phyloP scores from a whole-genome alignment of 2,888 invertebrate species.

The Tetranychus truncatus region DNA sequence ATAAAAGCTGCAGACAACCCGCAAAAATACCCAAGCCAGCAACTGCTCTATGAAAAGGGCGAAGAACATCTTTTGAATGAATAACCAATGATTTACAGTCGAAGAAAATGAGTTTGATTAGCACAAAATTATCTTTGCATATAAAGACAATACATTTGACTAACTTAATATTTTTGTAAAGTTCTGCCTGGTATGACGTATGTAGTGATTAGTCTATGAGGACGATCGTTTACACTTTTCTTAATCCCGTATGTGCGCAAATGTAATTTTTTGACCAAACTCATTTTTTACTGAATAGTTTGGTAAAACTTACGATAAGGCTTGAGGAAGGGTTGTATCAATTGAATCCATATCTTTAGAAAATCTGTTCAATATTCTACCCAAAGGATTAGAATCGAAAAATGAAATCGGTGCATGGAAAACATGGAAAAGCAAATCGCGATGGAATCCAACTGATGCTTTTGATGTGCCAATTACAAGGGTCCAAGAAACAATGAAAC shows the following conservation, averaged over 20 bases:
- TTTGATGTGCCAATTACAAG: background rate
- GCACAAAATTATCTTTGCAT: too few species aligned
- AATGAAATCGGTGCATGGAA: slow-evolving; percentile 41
- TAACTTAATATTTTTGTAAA: too few species aligned
- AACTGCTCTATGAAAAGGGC: background rate
- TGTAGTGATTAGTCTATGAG: too few species aligned
- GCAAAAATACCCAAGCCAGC: background rate
- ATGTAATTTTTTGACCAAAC: background rate
- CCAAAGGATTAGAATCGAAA: slow-evolving; percentile 54
- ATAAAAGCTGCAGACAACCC: background rate
- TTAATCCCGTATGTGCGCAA: too few species aligned
- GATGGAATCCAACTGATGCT: slow-evolving; percentile 12
- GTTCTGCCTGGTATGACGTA: too few species aligned
- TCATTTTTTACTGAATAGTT: background rate
- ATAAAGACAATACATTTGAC: too few species aligned
- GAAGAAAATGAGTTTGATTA: background rate
- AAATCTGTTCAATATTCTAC: slow-evolving; percentile 49
- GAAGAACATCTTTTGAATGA: too few species aligned
- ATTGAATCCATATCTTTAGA: slow-evolving; percentile 48
- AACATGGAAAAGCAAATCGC: slow-evolving; percentile 19
- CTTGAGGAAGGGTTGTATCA: slow-evolving; percentile 47
- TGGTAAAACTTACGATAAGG: background rate
- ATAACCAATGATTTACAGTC: too few species aligned
- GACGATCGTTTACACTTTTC: too few species aligned
- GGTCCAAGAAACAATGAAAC: background rate